These are phyloP conservation scores for Lutjanus campechanus DNA, from an alignment of 2,797 vertebrate species.

Conservation along the genomic window DNA sequence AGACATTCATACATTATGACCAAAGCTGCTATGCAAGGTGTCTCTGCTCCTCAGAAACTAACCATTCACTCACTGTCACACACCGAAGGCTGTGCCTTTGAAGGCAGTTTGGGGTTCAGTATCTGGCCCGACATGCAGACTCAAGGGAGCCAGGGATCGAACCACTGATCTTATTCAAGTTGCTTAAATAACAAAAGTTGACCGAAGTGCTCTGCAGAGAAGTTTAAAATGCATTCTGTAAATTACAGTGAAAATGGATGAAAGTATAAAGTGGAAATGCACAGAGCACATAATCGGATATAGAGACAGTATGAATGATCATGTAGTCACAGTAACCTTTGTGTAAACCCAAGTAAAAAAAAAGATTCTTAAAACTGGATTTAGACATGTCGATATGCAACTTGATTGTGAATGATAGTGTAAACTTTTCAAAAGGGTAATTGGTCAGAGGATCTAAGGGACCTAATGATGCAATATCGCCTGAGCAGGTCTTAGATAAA, in stretches of 20 bases:
- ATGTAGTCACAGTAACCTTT: conserved; percentile 16
- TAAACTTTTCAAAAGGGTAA: conserved; percentile 45
- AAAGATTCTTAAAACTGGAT: conserved; percentile 7
- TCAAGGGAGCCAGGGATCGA: neutral
- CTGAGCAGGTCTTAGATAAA: conserved; percentile 8
- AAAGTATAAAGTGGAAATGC: neutral
- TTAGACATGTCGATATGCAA: conserved; percentile 33
- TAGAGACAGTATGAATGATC: conserved; percentile 3
- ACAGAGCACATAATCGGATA: neutral
- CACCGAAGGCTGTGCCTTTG: too few relatives aligned
- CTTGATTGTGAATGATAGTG: conserved; percentile 25
- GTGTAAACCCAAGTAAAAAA: neutral
- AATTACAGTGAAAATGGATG: neutral
- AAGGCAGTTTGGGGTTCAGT: too few relatives aligned
- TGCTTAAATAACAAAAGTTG: conserved; percentile 3
- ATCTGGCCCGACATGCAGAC: too few relatives aligned
- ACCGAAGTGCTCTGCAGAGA: neutral
- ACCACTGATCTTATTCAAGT: too few relatives aligned
- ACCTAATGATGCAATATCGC: conserved; percentile 9
- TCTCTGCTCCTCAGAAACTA: too few relatives aligned
- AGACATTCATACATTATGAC: too few relatives aligned
- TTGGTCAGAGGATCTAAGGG: conserved; percentile 19
- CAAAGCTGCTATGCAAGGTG: too few relatives aligned
- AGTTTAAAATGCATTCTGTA: neutral
- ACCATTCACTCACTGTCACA: too few relatives aligned